Evolutionary conservation across 2,113 vertebrate species (phyloP).

Genomic region (Dendropsophus ebraccatus): DNA sequence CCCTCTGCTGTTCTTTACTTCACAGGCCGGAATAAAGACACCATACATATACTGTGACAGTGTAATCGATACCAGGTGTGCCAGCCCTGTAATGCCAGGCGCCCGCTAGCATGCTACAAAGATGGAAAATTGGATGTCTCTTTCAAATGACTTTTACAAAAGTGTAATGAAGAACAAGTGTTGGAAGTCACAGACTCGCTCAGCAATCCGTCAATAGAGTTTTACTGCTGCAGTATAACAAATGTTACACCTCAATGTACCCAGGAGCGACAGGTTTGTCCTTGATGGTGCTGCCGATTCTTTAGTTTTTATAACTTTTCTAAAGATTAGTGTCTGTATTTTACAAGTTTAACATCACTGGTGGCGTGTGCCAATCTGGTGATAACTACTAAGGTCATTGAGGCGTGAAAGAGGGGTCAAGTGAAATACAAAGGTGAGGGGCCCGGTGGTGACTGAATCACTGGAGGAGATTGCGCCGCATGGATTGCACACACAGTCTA

Average conservation of each 20-base stretch:
- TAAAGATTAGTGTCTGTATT: background rate
- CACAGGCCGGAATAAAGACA: background rate
- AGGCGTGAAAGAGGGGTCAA: background rate
- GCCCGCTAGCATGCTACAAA: background rate
- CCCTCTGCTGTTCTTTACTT: background rate
- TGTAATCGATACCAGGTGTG: conserved; percentile 10
- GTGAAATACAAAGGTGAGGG: too few species aligned
- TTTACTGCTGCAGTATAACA: conserved; percentile 14
- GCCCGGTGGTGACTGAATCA: too few species aligned
- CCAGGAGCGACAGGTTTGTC: background rate
- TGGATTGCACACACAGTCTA: too few species aligned
- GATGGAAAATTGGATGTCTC: conserved; percentile 26
- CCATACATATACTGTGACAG: background rate
- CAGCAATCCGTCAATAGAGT: background rate
- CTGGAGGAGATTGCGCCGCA: too few species aligned
- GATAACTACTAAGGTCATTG: background rate
- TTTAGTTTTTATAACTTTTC: background rate
- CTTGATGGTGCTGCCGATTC: background rate
- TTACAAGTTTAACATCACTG: background rate
- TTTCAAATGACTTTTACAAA: conserved; percentile 32
- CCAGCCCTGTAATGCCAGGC: conserved; percentile 7
- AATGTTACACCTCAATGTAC: background rate
- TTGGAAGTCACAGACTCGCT: background rate
- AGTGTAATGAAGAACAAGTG: background rate
- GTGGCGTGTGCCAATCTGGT: background rate